Percentiles rank a stretch among this genome's conserved stretches.
These are phyloP conservation scores for Rhea americana DNA, from an alignment of 2,113 vertebrate genomes.

Conservation along the genomic window DNA sequence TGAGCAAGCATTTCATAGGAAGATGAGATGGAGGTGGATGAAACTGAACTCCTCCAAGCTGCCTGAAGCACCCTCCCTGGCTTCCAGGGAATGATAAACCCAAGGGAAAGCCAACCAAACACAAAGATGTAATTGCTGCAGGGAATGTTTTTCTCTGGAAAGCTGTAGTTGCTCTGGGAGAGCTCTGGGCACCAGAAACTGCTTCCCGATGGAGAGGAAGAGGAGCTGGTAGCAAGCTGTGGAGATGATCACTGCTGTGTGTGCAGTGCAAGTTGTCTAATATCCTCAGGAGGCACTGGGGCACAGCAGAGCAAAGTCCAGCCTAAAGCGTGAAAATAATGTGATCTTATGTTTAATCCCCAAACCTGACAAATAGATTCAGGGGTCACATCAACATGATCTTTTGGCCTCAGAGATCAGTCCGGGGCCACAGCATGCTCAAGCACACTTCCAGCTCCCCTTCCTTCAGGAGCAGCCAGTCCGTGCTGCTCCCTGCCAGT, in stretches of 20 bases:
- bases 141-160: background rate
- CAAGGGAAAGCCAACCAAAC: background rate
- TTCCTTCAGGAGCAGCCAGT: background rate
- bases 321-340: too few species aligned
- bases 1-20: background rate
- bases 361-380: too few species aligned
- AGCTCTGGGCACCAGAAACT: background rate
- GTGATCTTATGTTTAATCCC: too few species aligned
- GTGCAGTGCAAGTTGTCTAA: background rate
- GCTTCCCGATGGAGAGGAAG: background rate
- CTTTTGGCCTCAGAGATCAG: too few species aligned
- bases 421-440: too few species aligned
- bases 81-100: background rate
- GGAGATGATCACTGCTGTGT: background rate
- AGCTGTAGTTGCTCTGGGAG: background rate
- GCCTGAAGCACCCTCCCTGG: background rate
- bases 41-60: background rate
- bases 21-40: background rate
- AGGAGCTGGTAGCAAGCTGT: too few species aligned
- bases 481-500: background rate
- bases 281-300: too few species aligned
- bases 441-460: too few species aligned
- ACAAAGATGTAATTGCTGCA: background rate
- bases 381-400: too few species aligned
- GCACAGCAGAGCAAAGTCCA: too few species aligned